Evolutionary conservation across 2,888 invertebrate species (phyloP).

Genomic region (Mechanitis mazaeus): DNA sequence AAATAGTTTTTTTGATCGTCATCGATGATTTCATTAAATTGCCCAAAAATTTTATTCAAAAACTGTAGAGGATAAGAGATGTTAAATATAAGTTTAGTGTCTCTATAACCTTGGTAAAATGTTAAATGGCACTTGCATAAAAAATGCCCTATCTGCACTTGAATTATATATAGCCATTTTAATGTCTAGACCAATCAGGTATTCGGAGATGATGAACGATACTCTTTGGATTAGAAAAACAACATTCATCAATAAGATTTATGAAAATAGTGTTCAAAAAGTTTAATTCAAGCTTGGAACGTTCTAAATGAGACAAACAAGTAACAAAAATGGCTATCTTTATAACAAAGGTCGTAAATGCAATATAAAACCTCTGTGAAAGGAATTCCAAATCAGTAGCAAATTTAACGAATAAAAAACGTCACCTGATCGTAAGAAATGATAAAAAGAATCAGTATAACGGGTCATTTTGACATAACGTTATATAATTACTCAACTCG

Average conservation of each 20-base stretch:
- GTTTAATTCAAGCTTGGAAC: too few relatives aligned
- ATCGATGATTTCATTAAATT: too few relatives aligned
- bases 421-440: slow-evolving; percentile 47
- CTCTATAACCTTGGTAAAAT: neutral
- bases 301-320: too few relatives aligned
- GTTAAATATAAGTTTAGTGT: neutral
- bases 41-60: too few relatives aligned
- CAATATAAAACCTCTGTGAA: slow-evolving; percentile 21
- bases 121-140: slow-evolving; percentile 4
- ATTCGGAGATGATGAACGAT: too few relatives aligned
- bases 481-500: slow-evolving; percentile 22
- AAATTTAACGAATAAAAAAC: slow-evolving; percentile 46
- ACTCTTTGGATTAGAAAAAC: too few relatives aligned
- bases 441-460: slow-evolving; percentile 40
- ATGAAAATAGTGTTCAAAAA: too few relatives aligned
- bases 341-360: slow-evolving; percentile 10
- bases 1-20: too few relatives aligned
- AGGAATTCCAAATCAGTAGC: slow-evolving; percentile 33
- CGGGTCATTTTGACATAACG: slow-evolving; percentile 28
- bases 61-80: too few relatives aligned
- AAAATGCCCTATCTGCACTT: slow-evolving; percentile 3
- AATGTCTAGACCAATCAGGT: too few relatives aligned
- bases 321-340: too few relatives aligned
- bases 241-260: too few relatives aligned
- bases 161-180: neutral